Evolutionary conservation across 2,888 invertebrate species (phyloP), one percentile per base, ranked within the genome.

Genomic region (Tridacna gigas): DNA sequence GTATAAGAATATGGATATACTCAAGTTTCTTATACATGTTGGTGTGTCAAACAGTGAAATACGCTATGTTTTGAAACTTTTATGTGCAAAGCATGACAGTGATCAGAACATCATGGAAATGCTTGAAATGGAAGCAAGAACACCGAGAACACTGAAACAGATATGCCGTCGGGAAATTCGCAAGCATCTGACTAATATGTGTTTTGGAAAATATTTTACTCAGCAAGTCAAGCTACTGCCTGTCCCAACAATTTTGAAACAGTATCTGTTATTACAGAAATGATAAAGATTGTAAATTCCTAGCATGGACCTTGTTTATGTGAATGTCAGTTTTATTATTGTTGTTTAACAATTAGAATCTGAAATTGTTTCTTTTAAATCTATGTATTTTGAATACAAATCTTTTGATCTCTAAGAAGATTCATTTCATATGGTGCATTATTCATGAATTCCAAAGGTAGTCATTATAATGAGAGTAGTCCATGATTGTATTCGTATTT

Each of bases 1-100:
- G 77, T 89, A 91, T 76, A 92, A 90, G 78, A 91, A 91, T 73
- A 84, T 90, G 74, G 92, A 92, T 74, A 91, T 92, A 48, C 86
- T 91, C 3, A 91, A 89, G 83, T 84, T 92, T 47, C 87, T 92
- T 15, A 88, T 92, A 56, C 80, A 84, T 77, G 91, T 91, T 25
- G 92, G 92, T 56, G 90, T 91, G 25, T 89, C 90, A 45, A 83
- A 90, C 69, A 88, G 88, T 73, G 91, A 92, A 81, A 89, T 91
- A 48, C 88, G 91, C n/a, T 89, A 91, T 84, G 92, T 92, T 25
- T 82, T 89, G 65, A 90, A 90, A 78, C 89, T 91, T 60, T 80
- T 89, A 26, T 82, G 90, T 77, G 86, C 89, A 63, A 90, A 89
- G 82, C 89, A 89, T 81, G 90, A 90, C 65, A 88, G 88, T 48